Evolutionary conservation across 2,888 invertebrate species (phyloP).

Genomic region (Sarcophaga variegata): DNA sequence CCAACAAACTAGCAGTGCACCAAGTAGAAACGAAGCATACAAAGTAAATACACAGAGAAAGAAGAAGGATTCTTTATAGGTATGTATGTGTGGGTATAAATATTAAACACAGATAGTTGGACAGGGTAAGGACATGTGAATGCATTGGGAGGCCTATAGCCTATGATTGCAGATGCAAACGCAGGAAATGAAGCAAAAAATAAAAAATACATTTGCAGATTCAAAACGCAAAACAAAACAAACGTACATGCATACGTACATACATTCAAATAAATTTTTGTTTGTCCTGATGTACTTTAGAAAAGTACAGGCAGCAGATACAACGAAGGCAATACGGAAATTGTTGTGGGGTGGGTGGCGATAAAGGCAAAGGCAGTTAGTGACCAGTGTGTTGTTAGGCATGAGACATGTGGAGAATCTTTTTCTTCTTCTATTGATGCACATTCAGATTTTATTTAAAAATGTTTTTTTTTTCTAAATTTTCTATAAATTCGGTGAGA

Average conservation of each 20-base stretch:
- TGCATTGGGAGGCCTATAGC: conserved; percentile 39
- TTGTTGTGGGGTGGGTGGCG: not conserved
- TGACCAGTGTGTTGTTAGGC: conserved; percentile 47
- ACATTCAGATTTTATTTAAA: conserved; percentile 24
- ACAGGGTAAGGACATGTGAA: not conserved
- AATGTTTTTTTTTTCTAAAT: conserved; percentile 3
- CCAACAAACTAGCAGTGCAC: conserved; percentile 46
- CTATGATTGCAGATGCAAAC: conserved; percentile 59
- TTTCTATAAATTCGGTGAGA: conserved; percentile 22
- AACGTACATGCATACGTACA: too few relatives aligned
- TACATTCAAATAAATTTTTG: not conserved
- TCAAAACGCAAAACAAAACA: conserved; percentile 40
- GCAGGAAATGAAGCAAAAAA: conserved; percentile 64
- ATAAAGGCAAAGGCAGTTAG: conserved; percentile 7
- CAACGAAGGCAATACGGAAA: not conserved
- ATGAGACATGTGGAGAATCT: conserved; percentile 44
- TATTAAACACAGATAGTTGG: not conserved
- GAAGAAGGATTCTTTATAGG: conserved; percentile 48
- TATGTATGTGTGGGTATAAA: conserved; percentile 12
- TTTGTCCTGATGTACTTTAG: conserved; percentile 23
- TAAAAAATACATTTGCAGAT: conserved; percentile 61
- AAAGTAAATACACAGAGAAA: conserved; percentile 58
- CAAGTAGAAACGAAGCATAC: conserved; percentile 54
- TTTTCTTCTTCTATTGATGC: conserved; percentile 14
- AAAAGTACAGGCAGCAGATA: conserved; percentile 51